phyloP scores from a whole-genome alignment of 2,797 vertebrate species.

The Steatocranus sp. region DNA sequence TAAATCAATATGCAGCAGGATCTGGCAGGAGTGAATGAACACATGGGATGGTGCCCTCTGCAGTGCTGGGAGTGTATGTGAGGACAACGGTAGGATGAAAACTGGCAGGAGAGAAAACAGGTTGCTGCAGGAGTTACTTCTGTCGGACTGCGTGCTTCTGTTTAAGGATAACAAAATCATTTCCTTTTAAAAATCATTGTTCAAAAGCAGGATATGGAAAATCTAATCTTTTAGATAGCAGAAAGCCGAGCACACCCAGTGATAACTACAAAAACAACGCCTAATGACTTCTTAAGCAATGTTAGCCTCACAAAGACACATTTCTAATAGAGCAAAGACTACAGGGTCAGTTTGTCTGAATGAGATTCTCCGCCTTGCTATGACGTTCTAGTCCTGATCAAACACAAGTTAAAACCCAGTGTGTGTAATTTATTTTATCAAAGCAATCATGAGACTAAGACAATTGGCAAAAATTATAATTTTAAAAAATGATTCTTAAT shows the following conservation, averaged over 20 bases:
- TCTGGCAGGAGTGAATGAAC: neutral
- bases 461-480: neutral
- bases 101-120: conserved; percentile 2
- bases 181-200: neutral
- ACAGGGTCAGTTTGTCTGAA: neutral
- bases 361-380: neutral
- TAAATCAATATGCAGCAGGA: neutral
- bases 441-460: neutral
- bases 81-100: conserved; percentile 2
- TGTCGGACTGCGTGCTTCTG: neutral
- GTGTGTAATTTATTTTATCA: neutral
- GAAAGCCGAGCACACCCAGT: neutral
- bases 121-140: neutral
- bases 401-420: neutral
- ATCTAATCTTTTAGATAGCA: neutral
- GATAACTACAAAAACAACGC: neutral
- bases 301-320: neutral
- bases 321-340: neutral
- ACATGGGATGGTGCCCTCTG: conserved; percentile 17
- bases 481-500: neutral
- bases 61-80: conserved; percentile 24
- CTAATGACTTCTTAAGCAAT: neutral
- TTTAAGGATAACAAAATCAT: neutral
- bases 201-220: neutral
- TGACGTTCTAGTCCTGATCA: neutral